phyloP scores from a whole-genome alignment of 2,113 vertebrate species.

The Heloderma charlesbogerti region DNA sequence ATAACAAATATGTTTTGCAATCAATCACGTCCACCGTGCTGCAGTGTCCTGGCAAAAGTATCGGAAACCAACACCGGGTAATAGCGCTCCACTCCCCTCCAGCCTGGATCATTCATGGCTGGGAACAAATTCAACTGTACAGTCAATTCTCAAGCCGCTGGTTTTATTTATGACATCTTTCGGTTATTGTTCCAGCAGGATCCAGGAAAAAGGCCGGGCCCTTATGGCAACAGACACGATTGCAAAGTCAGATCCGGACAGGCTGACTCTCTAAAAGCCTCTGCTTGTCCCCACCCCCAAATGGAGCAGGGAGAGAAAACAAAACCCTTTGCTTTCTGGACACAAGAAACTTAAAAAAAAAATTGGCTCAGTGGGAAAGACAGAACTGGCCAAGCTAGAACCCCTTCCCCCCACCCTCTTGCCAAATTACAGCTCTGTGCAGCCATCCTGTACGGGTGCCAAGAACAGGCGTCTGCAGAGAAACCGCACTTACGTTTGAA shows the following conservation, averaged over 20 bases:
- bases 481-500: neutral
- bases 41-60: neutral
- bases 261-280: constrained; percentile 19
- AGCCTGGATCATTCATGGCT: accelerated
- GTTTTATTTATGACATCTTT: constrained; percentile 25
- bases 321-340: constrained; percentile 25
- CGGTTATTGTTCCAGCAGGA: constrained; percentile 6
- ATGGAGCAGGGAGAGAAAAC: constrained; percentile 19
- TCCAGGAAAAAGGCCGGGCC: constrained; percentile 58
- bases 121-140: constrained; percentile 23
- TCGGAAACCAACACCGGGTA: accelerated
- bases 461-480: neutral
- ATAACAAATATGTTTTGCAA: neutral
- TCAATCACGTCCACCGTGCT: neutral
- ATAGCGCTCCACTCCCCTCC: neutral
- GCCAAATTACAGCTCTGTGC: constrained; percentile 23
- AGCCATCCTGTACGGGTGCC: accelerated
- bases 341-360: neutral
- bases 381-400: neutral
- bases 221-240: constrained; percentile 48
- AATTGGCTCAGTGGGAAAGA: neutral
- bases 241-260: neutral
- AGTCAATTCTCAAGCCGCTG: neutral
- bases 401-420: neutral
- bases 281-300: neutral